Evolutionary conservation across 2,797 vertebrate genomes (phyloP).

Genomic region (Acanthurus leucopareius): DNA sequence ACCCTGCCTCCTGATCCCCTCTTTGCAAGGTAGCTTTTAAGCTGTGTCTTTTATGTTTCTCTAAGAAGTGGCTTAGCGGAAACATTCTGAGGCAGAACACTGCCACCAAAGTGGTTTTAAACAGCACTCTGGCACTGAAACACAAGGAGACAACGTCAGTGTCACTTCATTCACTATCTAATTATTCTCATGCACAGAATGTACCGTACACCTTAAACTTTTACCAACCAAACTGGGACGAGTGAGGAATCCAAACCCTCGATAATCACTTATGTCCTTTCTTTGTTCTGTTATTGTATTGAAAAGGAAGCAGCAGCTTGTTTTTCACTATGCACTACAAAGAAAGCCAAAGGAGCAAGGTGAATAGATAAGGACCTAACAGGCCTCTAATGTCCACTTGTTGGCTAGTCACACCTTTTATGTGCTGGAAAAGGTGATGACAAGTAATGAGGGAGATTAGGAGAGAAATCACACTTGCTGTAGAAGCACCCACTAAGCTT

Average conservation of each 20-base stretch:
- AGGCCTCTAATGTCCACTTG: constrained; percentile 6
- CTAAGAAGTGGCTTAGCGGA: constrained; percentile 48
- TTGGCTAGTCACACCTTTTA: constrained; percentile 5
- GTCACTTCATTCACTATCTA: neutral
- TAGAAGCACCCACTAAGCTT: neutral
- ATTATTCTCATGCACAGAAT: neutral
- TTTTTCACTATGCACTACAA: neutral
- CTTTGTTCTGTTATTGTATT: neutral
- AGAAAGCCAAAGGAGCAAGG: neutral
- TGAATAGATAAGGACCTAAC: constrained; percentile 5
- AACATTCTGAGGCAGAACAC: constrained; percentile 32
- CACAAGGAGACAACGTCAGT: neutral
- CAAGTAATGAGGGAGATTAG: constrained; percentile 7
- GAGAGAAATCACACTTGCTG: constrained; percentile 1
- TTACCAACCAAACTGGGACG: neutral
- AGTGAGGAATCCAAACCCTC: neutral
- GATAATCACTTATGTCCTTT: neutral
- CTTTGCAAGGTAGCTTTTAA: constrained; percentile 84
- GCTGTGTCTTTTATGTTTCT: constrained; percentile 45
- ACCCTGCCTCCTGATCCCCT: constrained; percentile 93
- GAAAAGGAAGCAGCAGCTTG: neutral
- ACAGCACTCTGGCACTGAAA: constrained; percentile 5
- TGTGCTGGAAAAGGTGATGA: constrained; percentile 5
- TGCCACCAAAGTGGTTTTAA: constrained; percentile 23
- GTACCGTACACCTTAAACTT: neutral